These are phyloP conservation scores for Heliconius ismenius DNA, from an alignment of 2,888 invertebrate genomes.

Conservation along the genomic window DNA sequence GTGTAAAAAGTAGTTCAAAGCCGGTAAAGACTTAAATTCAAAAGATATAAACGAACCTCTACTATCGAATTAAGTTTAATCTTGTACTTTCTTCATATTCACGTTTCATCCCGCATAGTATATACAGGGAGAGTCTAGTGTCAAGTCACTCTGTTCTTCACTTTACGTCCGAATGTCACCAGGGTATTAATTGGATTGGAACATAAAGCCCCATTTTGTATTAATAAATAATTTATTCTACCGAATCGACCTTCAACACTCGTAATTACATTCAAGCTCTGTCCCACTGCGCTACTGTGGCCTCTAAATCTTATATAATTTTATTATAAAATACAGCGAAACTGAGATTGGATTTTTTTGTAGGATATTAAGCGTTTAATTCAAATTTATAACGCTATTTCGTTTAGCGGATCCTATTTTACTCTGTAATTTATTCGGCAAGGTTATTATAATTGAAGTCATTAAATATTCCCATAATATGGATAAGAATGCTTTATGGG, in stretches of 20 bases:
- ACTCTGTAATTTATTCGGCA: constrained; percentile 47
- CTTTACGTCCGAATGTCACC: no score
- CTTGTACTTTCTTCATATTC: not conserved
- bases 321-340: not conserved
- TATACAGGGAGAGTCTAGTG: not conserved
- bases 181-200: not conserved
- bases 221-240: not conserved
- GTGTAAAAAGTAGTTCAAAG: constrained; percentile 1
- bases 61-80: constrained; percentile 7
- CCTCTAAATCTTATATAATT: not conserved
- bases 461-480: constrained; percentile 44
- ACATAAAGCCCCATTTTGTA: not conserved
- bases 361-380: constrained; percentile 43
- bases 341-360: constrained; percentile 19
- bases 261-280: not conserved
- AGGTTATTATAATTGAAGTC: constrained; percentile 49
- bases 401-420: constrained; percentile 48
- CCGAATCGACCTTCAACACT: not conserved
- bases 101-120: not conserved
- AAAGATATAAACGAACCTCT: not conserved
- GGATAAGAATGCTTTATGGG: constrained; percentile 39
- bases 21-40: not conserved
- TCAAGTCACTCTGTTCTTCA: not conserved
- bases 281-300: not conserved
- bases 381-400: constrained; percentile 47